phyloP scores from a whole-genome alignment of 2,888 invertebrate genomes.

The Caenorhabditis panamensis region DNA sequence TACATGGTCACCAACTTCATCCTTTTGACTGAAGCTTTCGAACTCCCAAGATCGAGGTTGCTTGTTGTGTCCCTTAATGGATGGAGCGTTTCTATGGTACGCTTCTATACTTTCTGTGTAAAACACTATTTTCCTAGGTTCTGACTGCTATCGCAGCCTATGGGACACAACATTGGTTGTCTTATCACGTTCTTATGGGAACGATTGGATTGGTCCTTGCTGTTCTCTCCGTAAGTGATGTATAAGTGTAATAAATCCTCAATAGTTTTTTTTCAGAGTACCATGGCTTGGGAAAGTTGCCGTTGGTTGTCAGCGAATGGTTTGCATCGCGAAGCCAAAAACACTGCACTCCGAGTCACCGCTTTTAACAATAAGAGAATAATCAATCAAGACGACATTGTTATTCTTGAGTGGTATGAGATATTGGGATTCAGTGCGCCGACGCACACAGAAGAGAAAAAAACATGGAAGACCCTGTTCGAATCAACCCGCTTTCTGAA shows the following conservation, averaged over 20 bases:
- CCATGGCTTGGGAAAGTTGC: constrained; percentile 71
- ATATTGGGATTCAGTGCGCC: constrained; percentile 60
- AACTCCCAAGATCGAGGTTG: constrained; percentile 70
- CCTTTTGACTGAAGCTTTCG: constrained; percentile 75
- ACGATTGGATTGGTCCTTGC: constrained; percentile 53
- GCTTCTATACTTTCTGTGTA: background rate
- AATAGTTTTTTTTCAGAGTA: constrained; percentile 60
- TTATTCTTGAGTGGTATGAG: constrained; percentile 56
- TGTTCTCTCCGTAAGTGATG: constrained; percentile 56
- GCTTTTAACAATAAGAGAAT: constrained; percentile 24
- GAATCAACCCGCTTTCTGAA: constrained; percentile 31
- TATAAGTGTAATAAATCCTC: background rate
- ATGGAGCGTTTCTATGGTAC: constrained; percentile 77
- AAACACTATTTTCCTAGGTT: constrained; percentile 22
- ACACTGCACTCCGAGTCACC: constrained; percentile 35
- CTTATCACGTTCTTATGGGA: constrained; percentile 65
- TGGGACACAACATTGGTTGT: constrained; percentile 65
- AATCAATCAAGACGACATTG: constrained; percentile 24
- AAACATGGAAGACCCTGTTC: constrained; percentile 33
- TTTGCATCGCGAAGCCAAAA: constrained; percentile 46
- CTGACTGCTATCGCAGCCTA: constrained; percentile 50
- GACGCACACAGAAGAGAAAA: constrained; percentile 30
- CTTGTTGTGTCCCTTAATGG: constrained; percentile 78
- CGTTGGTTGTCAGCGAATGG: constrained; percentile 73
- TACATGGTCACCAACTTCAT: constrained; percentile 76